Evolutionary conservation across 2,888 invertebrate species (phyloP), one percentile per base, ranked within the genome.

Genomic region (Biston stratarius): DNA sequence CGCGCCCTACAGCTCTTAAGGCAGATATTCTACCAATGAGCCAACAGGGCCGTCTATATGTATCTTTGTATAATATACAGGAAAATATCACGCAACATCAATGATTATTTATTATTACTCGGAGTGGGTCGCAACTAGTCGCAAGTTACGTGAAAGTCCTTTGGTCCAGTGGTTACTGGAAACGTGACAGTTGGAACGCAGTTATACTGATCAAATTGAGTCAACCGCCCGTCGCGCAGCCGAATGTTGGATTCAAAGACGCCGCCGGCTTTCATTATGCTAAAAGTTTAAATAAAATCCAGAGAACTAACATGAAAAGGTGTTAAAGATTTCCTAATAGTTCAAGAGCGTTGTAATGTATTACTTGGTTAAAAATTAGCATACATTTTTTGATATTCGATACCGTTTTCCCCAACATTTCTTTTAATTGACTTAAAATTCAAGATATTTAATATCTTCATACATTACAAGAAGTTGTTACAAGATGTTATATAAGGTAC

Each of bases 151-250:
- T 40, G 40, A 40, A 40, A 40, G 40, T 6, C 8, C 15, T 11
- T 15, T 38, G 83, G 83, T 74, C 62, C 81, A 83, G 84, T 80
- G 83, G 83, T 84, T 81, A 77, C 81, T 75, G 77, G 79, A 0
- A 9, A 38, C 38, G 78, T 84, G 86, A 84, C 84, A 86, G 84
- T 86, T 80, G 85, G 81, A 91, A 92, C 86, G 88, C 90, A 89
- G 92, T 91, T 91, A 90, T 87, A 90, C 87, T 89, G 89, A 90
- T 91, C 91, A 88, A 91, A 93, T 92, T 91, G 90, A 91, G 88
- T 89, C 90, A 83, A 83, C 79, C 80, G 81, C 83, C 74, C 77
- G 72, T 57, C 52, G 67, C 61, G 51, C 65, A 52, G 53, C 52
- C 66, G 66, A 66, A 61, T 61, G 57, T 52, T 44, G 57, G 66